Evolutionary conservation across 2,888 invertebrate species (phyloP).

Genomic region (Yponomeuta sedellus): DNA sequence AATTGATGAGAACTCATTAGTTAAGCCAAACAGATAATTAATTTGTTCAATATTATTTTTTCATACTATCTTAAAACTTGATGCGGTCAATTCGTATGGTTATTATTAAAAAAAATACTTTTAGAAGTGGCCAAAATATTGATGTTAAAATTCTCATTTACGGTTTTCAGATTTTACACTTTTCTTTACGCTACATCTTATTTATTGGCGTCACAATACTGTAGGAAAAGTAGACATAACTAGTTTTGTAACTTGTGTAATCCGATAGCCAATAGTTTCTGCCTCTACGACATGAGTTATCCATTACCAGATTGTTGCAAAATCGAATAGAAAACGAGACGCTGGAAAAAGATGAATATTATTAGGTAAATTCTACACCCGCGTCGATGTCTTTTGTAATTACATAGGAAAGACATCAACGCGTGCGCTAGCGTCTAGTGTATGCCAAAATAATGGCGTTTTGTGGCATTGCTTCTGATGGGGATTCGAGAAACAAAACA

Average conservation of each 20-base stretch:
- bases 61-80: too few species aligned
- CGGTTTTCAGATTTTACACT: too few species aligned
- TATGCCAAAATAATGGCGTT: background rate
- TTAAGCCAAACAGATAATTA: too few species aligned
- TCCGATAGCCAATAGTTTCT: background rate
- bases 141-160: too few species aligned
- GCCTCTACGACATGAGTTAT: background rate
- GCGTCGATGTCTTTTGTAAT: conserved; percentile 18
- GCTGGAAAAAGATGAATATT: background rate
- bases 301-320: background rate
- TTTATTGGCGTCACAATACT: background rate
- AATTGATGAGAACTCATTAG: too few species aligned
- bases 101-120: too few species aligned
- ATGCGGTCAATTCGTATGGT: too few species aligned
- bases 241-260: background rate
- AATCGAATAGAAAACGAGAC: background rate
- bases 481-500: background rate
- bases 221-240: background rate
- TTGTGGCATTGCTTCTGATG: background rate
- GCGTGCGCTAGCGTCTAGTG: background rate
- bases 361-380: conserved; percentile 14
- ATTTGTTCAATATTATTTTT: too few species aligned
- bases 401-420: background rate
- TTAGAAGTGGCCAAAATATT: too few species aligned
- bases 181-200: too few species aligned